Base-by-base conservation (phyloP, 2,888 invertebrate species). In the Perithous albicinctus region DNA sequence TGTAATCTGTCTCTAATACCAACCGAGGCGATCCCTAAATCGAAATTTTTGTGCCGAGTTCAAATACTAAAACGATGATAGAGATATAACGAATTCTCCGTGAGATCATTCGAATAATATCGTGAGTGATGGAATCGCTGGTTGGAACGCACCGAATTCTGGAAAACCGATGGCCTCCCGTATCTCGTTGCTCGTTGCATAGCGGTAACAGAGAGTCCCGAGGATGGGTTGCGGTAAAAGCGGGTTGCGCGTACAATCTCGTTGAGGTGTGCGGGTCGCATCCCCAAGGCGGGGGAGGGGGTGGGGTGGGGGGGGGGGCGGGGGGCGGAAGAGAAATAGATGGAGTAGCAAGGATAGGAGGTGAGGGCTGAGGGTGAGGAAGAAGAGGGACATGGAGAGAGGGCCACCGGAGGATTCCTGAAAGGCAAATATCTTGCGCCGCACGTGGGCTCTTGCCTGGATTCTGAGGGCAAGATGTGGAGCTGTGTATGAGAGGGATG, bases 361-460 rank as follows among this genome's bases (percentile, higher is more conserved):
- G 32, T 23, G 20, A 20, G 3, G 43, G 61, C 15, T 7, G 23
- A 46, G 54, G 56, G n/a, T 8, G 48, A 41, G 26, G 70, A 56
- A 48, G 70, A 56, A 54, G 69, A 70, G 15, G 35, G 59, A 79
- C 63, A 70, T 18, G 29, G 41, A 10, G 48, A 66, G 72, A 23
- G n/a, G 43, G 63, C 48, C 69, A 64, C 54, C 43, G 79, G 38
- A 59, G 76, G 72, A 72, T 72, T 67, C 76, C 76, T 67, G 66
- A 76, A 80, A 67, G 76, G 80, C 80, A 77, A 80, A 80, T 72
- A 80, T 80, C 76, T 67, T 46, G 80, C 41, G 43, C 66, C 41
- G 63, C 63, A 38, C 26, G 72, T 35, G 80, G 80, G 43, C 70
- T 76, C 61, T 63, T 51, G 61, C 32, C 73, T 66, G 77, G 77